A percentile compares a stretch with the other conserved stretches of the same genome.
phyloP scores from a whole-genome alignment of 2,113 vertebrate genomes.

The Pygoscelis adeliae region DNA sequence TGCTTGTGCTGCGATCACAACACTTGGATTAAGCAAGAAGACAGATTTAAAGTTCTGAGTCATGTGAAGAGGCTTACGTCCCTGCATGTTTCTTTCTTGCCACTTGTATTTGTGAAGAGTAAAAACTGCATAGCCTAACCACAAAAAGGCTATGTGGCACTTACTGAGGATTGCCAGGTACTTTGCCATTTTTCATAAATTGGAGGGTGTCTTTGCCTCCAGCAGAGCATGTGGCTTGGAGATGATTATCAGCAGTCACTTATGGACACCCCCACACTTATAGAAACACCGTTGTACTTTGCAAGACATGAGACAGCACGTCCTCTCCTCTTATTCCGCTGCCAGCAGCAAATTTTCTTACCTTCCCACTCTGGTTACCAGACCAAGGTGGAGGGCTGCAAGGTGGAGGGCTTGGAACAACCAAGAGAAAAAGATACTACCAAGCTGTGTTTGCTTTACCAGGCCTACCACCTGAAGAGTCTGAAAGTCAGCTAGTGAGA shows the following conservation, averaged over 20 bases:
- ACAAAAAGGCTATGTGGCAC: not conserved
- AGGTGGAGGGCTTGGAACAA: not conserved
- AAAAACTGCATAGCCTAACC: not conserved
- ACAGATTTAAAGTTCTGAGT: not conserved
- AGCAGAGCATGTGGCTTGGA: not conserved
- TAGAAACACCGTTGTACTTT: fast-evolving
- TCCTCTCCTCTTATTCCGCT: not conserved
- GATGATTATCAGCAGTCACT: not conserved
- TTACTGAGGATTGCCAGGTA: not conserved
- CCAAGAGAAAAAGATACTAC: not conserved
- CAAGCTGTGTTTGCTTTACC: not conserved
- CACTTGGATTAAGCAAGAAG: not conserved
- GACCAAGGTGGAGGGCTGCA: not conserved
- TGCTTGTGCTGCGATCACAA: not conserved
- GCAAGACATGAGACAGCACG: fast-evolving
- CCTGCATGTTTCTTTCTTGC: not conserved
- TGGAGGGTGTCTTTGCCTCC: not conserved
- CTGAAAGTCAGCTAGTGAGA: not conserved
- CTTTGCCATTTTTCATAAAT: not conserved
- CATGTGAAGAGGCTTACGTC: not conserved
- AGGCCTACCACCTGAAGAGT: not conserved
- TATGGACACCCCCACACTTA: not conserved
- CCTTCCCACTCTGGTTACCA: not conserved
- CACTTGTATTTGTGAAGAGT: not conserved
- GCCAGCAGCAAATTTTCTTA: not conserved